Evolutionary conservation across 2,888 invertebrate genomes (phyloP), one percentile per base, ranked within the genome.

Genomic region (Microctonus brassicae): DNA sequence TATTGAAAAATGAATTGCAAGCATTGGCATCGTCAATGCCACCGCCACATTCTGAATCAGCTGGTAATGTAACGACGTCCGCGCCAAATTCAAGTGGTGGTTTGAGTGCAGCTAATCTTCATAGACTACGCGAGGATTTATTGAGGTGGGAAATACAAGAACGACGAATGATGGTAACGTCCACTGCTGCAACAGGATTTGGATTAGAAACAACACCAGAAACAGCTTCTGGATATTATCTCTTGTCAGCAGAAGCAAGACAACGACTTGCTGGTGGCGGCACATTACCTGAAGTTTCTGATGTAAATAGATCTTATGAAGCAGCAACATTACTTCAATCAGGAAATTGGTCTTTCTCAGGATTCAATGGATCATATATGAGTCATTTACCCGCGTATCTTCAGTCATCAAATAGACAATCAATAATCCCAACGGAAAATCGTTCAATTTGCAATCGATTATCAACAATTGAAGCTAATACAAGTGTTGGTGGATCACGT

Each of bases 1-100:
- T 90, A 69, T 82, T 91, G 65, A 90, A 90, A 64, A 82, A 85
- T 1, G 84, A 87, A 65, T 74, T 87, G 9, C 87, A 87, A 60
- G 87, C 87, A 0, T 76, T 88, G 60, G 87, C 88, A 2, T 86
- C 87, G 33, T 81, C 86, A 53, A 85, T 87, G 84, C 87, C 85
- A 13, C 84, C 87, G 0, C 73, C 78, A 6, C 61, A 77, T 20
- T 73, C 77, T 36, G 79, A 81, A 34, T 61, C 80, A 10, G 67
- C 80, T 13, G 70, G 76, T 66, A 75, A 73, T 65, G 80, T 79
- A 42, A 76, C 80, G 73, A 63, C 81, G 26, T 73, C 79, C 60
- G 70, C 77, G 60, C 33, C 80, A 53, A 66, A 76, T 86, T 83
- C 88, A 86, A 83, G 88, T 88, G 85, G 87, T 58, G 82, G 81